Evolutionary conservation across 2,797 vertebrate genomes (phyloP).

Genomic region (Anguilla obscura): DNA sequence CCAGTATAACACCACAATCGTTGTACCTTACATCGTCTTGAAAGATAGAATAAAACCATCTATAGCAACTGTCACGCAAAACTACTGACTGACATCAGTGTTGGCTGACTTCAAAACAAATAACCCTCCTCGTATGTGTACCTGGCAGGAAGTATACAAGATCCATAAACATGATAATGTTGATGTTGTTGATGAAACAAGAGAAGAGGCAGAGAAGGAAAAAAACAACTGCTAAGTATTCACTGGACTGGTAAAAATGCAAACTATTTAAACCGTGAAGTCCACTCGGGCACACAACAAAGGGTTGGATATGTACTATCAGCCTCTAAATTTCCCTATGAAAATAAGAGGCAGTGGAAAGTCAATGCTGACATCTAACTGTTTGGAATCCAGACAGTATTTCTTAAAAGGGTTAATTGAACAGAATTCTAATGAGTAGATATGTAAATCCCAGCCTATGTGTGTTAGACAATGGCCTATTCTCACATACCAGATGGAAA

Average conservation of each 20-base stretch:
- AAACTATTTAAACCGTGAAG: not conserved
- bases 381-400: not conserved
- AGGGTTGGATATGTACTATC: not conserved
- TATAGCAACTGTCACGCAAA: not conserved
- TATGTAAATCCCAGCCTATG: not conserved
- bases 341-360: not conserved
- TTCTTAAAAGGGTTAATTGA: not conserved
- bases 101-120: not conserved
- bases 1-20: too few species aligned
- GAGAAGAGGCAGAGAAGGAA: not conserved
- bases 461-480: not conserved
- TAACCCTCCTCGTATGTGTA: not conserved
- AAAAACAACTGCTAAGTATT: too few species aligned
- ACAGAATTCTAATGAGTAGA: not conserved
- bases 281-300: not conserved
- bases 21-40: not conserved
- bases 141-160: not conserved
- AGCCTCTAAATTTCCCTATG: not conserved
- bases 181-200: not conserved
- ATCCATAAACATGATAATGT: not conserved
- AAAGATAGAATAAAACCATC: not conserved
- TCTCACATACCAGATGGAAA: not conserved
- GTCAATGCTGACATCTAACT: not conserved
- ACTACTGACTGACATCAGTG: too few species aligned
- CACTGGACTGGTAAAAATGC: not conserved